Conservation (phyloP, 2,113 vertebrate species). For the Mellivora capensis region DNA sequence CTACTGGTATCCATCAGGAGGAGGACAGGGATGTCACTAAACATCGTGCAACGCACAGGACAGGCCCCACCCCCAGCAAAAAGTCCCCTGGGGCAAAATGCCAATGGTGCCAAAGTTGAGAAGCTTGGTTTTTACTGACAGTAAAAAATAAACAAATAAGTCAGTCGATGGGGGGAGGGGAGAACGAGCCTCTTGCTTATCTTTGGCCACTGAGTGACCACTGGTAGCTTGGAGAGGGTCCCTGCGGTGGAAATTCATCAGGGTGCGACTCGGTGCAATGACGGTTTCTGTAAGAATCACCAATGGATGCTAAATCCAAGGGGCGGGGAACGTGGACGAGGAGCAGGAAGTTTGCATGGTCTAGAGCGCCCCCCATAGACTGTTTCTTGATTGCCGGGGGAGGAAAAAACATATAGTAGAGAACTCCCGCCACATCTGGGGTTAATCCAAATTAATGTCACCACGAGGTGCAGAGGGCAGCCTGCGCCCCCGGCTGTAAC, state of each 20-base stretch:
- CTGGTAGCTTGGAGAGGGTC: rapidly evolving
- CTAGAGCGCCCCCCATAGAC: not conserved
- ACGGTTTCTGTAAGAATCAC: not conserved
- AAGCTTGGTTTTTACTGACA: not conserved
- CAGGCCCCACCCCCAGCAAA: not conserved
- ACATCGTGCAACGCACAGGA: not conserved
- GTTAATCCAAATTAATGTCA: not conserved
- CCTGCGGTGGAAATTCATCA: not conserved
- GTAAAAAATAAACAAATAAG: not conserved
- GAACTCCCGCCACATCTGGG: not conserved
- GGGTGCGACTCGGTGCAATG: not conserved
- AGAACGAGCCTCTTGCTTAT: not conserved
- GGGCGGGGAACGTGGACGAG: not conserved
- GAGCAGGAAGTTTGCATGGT: not conserved
- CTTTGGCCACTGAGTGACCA: not conserved
- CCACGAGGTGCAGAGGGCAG: not conserved
- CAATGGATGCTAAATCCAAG: not conserved
- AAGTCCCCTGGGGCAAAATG: not conserved
- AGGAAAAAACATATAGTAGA: not conserved
- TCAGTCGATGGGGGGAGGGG: not conserved
- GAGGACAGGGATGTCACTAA: not conserved
- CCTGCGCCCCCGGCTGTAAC: not conserved
- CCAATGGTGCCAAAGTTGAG: not conserved
- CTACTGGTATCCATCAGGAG: not conserved
- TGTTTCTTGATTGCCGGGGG: not conserved